Percentiles rank a stretch among this genome's conserved stretches.
Evolutionary conservation across 2,888 invertebrate species (phyloP).

Genomic region (Nudaria mundana): DNA sequence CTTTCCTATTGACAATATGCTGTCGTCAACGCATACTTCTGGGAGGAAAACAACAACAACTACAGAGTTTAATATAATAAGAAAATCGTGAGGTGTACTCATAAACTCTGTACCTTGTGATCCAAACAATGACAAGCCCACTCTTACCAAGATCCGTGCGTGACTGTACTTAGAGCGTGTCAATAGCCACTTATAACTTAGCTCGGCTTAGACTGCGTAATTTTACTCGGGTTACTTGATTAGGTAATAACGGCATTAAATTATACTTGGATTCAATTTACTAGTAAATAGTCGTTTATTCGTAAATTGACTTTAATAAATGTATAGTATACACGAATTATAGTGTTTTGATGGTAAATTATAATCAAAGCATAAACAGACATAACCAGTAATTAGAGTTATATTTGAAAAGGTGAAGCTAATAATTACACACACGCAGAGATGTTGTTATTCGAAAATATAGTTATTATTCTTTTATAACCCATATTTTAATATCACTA

Average conservation of each 20-base stretch:
- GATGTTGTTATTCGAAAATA: too few relatives aligned
- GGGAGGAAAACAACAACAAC: too few relatives aligned
- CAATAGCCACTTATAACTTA: slow-evolving; percentile 33
- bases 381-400: too few relatives aligned
- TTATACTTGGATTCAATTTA: slow-evolving; percentile 14
- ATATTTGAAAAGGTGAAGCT: too few relatives aligned
- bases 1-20: too few relatives aligned
- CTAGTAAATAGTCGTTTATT: neutral
- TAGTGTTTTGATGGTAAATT: neutral
- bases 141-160: slow-evolving; percentile 18
- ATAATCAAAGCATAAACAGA: neutral
- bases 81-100: slow-evolving; percentile 21
- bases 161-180: slow-evolving; percentile 39
- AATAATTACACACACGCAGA: too few relatives aligned
- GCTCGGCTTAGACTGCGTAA: slow-evolving; percentile 18
- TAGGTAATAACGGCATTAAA: slow-evolving; percentile 18
- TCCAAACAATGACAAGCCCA: neutral
- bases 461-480: too few relatives aligned
- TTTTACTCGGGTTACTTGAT: slow-evolving; percentile 21
- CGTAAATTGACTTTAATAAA: neutral
- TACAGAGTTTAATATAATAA: too few relatives aligned
- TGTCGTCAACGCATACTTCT: too few relatives aligned
- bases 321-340: neutral
- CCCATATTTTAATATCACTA: too few relatives aligned
- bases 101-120: slow-evolving; percentile 17